Evolutionary conservation across 2,888 invertebrate species (phyloP).

Genomic region (Plebejus anna): DNA sequence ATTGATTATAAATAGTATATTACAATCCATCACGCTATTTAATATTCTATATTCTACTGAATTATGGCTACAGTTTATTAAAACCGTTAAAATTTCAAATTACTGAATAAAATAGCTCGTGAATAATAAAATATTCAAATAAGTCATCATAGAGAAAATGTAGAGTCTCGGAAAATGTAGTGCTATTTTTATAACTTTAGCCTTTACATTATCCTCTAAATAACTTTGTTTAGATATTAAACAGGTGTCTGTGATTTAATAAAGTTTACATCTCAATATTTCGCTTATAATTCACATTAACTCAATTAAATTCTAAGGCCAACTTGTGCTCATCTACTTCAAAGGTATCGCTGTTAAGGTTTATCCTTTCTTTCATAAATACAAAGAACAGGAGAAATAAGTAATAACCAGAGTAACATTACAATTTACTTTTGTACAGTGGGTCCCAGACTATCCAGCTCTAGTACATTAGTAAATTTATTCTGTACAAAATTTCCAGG

Average conservation of each 20-base stretch:
- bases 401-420: no score
- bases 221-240: constrained; percentile 3
- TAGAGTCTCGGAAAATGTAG: background rate
- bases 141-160: constrained; percentile 13
- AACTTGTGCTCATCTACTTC: background rate
- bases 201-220: background rate
- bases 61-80: background rate
- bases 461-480: constrained; percentile 14
- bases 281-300: background rate
- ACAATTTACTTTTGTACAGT: background rate
- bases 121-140: constrained; percentile 11
- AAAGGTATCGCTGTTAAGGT: background rate
- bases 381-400: background rate
- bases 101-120: background rate
- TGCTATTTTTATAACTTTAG: background rate
- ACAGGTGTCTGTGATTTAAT: background rate
- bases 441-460: background rate
- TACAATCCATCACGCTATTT: background rate
- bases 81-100: background rate
- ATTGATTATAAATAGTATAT: constrained; percentile 11
- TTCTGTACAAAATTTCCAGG: constrained; percentile 1
- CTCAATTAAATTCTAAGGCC: background rate
- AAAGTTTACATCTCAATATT: background rate
- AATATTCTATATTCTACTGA: constrained; percentile 13
- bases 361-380: background rate